phyloP scores from a whole-genome alignment of 64 coral and sea anemone genomes.

The Pachyseris speciosa region DNA sequence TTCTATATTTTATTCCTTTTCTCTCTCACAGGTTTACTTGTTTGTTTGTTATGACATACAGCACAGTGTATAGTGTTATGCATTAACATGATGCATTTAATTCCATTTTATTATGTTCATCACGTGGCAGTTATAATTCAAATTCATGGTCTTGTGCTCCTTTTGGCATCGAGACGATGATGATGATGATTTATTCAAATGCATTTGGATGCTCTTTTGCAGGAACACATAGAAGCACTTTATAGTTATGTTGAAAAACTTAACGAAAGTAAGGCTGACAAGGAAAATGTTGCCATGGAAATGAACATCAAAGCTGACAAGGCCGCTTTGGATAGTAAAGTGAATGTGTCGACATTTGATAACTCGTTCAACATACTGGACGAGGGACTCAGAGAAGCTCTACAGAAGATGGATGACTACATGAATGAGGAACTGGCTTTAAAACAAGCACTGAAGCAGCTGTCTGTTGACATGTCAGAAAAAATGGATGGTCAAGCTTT shows the following conservation, averaged over 20 bases:
- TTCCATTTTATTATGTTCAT: too few relatives aligned
- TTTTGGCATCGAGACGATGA: too few relatives aligned
- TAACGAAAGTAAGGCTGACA: slow-evolving; percentile 93
- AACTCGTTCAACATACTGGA: slow-evolving; percentile 88
- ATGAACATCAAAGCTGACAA: slow-evolving; percentile 98
- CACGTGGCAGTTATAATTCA: too few relatives aligned
- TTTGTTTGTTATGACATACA: too few relatives aligned
- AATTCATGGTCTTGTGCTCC: too few relatives aligned
- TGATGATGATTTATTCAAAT: too few relatives aligned
- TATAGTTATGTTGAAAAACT: slow-evolving; percentile 83
- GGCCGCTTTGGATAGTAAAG: slow-evolving; percentile 85
- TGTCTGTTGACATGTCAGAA: slow-evolving; percentile 89
- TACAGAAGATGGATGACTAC: slow-evolving; percentile 99
- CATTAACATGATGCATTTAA: too few relatives aligned
- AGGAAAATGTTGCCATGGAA: slow-evolving; percentile 96
- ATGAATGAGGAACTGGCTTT: slow-evolving; percentile 97
- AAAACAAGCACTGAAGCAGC: slow-evolving; percentile 86
- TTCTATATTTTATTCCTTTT: too few relatives aligned
- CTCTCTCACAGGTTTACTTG: too few relatives aligned
- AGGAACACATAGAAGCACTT: slow-evolving; percentile 87
- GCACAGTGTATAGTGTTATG: too few relatives aligned
- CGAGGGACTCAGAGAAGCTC: slow-evolving; percentile 82
- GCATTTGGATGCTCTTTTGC: neutral
- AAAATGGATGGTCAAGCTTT: slow-evolving; percentile 95
- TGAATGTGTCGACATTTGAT: slow-evolving; percentile 90